Percentiles rank a stretch among this genome's conserved stretches.
phyloP scores from a whole-genome alignment of 2,113 vertebrate species.

The Typhlomys cinereus region DNA sequence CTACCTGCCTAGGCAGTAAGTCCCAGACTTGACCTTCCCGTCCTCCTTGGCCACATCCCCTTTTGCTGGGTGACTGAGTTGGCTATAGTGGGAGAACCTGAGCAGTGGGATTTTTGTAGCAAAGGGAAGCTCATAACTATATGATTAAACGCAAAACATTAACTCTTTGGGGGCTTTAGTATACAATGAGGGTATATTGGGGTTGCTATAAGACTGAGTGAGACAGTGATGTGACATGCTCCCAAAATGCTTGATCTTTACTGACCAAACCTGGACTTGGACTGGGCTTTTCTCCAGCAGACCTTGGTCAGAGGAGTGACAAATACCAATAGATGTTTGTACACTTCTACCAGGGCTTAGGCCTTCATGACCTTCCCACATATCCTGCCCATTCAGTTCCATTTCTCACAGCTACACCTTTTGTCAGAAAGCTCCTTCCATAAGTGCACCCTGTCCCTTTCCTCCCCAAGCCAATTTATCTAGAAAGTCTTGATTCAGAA shows the following conservation, averaged over 20 bases:
- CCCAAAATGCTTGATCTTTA: not conserved
- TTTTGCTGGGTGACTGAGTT: not conserved
- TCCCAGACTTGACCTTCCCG: not conserved
- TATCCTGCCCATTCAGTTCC: fast-evolving
- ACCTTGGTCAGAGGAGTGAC: not conserved
- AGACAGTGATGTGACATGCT: not conserved
- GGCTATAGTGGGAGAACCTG: not conserved
- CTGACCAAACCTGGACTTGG: not conserved
- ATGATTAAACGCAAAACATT: not conserved
- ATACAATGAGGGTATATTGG: not conserved
- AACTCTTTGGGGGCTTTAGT: slow-evolving; percentile 13
- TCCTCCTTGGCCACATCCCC: too few relatives aligned
- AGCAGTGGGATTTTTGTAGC: not conserved
- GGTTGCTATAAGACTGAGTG: not conserved
- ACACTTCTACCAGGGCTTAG: fast-evolving
- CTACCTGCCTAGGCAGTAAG: not conserved
- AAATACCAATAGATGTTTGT: too few relatives aligned
- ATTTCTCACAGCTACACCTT: not conserved
- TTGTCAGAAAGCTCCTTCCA: not conserved
- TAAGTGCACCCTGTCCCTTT: not conserved
- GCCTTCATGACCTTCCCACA: not conserved
- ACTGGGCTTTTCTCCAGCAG: not conserved
- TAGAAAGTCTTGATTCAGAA: not conserved
- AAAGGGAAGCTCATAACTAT: not conserved
- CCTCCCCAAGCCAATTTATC: not conserved